Evolutionary conservation across 2,113 vertebrate species (phyloP), one percentile per base, ranked within the genome.

Genomic region (Phrynocephalus versicolor): DNA sequence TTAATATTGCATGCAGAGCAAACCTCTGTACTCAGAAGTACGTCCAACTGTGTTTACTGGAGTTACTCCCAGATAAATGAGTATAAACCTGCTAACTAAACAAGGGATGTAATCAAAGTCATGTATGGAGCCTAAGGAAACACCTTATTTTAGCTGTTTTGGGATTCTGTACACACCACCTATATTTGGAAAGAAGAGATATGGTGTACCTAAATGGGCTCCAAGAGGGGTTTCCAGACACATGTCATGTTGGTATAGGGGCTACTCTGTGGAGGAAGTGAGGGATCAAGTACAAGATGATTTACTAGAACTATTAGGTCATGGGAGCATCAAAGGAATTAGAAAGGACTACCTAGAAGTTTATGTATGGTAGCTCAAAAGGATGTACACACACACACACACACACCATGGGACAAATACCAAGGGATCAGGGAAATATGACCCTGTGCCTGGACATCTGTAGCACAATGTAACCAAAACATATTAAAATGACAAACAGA

Each of bases 361-460:
- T n/a, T n/a, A n/a, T n/a, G n/a, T n/a, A n/a, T n/a, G n/a, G n/a
- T n/a, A n/a, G n/a, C n/a, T n/a, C n/a, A n/a, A n/a, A n/a, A n/a
- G n/a, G n/a, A n/a, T n/a, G n/a, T n/a, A n/a, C n/a, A n/a, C n/a
- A n/a, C n/a, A n/a, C n/a, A n/a, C n/a, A n/a, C n/a, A n/a, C n/a
- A n/a, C n/a, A n/a, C n/a, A n/a, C n/a, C n/a, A n/a, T n/a, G n/a
- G n/a, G n/a, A n/a, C n/a, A n/a, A n/a, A n/a, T n/a, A n/a, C n/a
- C n/a, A n/a, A n/a, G n/a, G n/a, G n/a, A n/a, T n/a, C n/a, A n/a
- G n/a, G n/a, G 35, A 10, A 6, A 3, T 81, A 25, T 67, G 30
- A 45, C 33, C 12, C 14, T 37, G 41, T 89, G 37, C 88, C 35
- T 81, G 62, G 37, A 64, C 78, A 89, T 89, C 65, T 77, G 77